A percentile compares a stretch with the other conserved stretches of the same genome.
Conservation (phyloP, 2,113 vertebrate genomes). For the Lampris megalopsis region DNA sequence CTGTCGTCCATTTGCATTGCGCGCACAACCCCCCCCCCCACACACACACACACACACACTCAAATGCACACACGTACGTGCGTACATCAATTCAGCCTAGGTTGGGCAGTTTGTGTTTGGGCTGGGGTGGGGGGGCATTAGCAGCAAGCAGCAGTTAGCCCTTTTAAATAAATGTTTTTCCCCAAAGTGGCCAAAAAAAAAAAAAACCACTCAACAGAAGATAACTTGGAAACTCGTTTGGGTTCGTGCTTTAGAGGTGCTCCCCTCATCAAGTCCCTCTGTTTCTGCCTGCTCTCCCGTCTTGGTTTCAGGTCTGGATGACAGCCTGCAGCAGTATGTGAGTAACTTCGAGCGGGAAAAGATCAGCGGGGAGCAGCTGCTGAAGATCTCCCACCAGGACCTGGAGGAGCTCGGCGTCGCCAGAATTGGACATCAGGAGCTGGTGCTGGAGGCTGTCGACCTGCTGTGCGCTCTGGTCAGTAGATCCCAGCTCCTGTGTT, state of each 20-base stretch:
- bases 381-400: slow-evolving; percentile 97
- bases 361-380: slow-evolving; percentile 94
- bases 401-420: slow-evolving; percentile 95
- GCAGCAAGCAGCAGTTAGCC: no score
- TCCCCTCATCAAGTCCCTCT: slow-evolving; percentile 6
- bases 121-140: background rate
- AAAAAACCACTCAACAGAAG: no score
- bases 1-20: slow-evolving; percentile 70
- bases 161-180: no score
- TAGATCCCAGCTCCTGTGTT: slow-evolving; percentile 34
- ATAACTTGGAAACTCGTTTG: no score
- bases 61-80: background rate
- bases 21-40: background rate
- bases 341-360: slow-evolving; percentile 95
- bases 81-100: background rate
- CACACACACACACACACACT: background rate
- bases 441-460: slow-evolving; percentile 96
- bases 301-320: slow-evolving; percentile 88
- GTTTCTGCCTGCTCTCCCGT: background rate
- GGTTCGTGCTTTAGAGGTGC: background rate
- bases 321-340: slow-evolving; percentile 94
- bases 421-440: slow-evolving; percentile 95
- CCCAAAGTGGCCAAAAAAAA: no score
- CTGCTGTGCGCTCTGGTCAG: slow-evolving; percentile 97
- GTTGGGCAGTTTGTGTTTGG: background rate